Conservation (phyloP, 2,888 invertebrate species). For the Eurytoma adleriae region DNA sequence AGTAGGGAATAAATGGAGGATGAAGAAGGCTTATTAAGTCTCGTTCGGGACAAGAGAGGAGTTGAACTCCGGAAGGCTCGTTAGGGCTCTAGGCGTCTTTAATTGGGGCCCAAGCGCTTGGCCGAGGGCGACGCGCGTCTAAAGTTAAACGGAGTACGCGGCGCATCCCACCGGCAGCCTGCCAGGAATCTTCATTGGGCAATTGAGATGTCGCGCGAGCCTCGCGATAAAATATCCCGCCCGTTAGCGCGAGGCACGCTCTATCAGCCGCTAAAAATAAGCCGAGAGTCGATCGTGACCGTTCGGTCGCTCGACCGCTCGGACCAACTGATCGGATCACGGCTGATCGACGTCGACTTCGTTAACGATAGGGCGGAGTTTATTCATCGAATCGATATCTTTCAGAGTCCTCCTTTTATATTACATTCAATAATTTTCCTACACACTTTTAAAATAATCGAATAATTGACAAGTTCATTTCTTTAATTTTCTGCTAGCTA, state of each 20-base stretch:
- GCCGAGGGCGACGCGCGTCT: conserved; percentile 34
- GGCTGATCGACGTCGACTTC: no score
- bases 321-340: no score
- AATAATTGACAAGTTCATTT: no score
- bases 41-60: no score
- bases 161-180: conserved; percentile 37
- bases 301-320: no score
- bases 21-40: background rate
- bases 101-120: conserved; percentile 56
- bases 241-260: background rate
- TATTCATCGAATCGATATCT: background rate
- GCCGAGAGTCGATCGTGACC: no score
- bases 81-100: conserved; percentile 56
- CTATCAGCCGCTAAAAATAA: conserved; percentile 50
- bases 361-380: conserved; percentile 24
- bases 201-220: conserved; percentile 56
- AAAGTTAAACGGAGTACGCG: conserved; percentile 56
- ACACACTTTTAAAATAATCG: no score
- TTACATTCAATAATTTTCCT: no score
- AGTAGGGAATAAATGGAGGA: no score
- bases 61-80: conserved; percentile 37
- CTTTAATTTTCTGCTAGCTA: no score
- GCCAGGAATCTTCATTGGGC: conserved; percentile 61
- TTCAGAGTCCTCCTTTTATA: no score
- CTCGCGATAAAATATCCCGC: conserved; percentile 46